These are phyloP conservation scores for Sylvilagus floridanus DNA, from an alignment of 2,797 vertebrate species.

Conservation along the genomic window DNA sequence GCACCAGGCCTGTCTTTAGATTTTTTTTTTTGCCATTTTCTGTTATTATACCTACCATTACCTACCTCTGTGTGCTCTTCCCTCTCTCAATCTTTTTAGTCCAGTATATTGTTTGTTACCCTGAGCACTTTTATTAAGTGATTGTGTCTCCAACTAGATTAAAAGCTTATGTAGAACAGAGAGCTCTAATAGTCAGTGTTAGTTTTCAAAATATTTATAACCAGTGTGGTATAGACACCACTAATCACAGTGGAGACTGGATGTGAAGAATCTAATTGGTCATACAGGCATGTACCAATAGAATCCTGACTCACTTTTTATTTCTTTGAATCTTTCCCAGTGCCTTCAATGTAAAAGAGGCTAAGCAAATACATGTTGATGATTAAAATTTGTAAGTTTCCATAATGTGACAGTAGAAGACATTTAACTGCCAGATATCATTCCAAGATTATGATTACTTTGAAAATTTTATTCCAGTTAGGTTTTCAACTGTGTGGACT, in stretches of 20 bases:
- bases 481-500: not conserved
- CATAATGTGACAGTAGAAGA: not conserved
- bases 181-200: not conserved
- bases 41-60: not conserved
- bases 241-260: not conserved
- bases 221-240: not conserved
- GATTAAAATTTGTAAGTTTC: conserved; percentile 35
- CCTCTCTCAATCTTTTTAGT: not conserved
- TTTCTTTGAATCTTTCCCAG: not conserved
- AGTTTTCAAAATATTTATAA: conserved; percentile 9
- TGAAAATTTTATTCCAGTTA: not conserved
- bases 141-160: not conserved
- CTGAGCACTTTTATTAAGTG: conserved; percentile 1
- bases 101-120: not conserved
- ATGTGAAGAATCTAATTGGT: not conserved
- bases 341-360: not conserved
- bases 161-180: not conserved
- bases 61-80: not conserved
- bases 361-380: not conserved
- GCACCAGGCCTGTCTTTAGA: no score
- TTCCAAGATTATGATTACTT: not conserved
- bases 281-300: not conserved
- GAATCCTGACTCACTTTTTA: not conserved
- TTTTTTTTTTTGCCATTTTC: no score
- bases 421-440: not conserved